These are phyloP conservation scores for Alaudala cheleensis DNA, from an alignment of 2,113 vertebrate genomes.

Conservation along the genomic window DNA sequence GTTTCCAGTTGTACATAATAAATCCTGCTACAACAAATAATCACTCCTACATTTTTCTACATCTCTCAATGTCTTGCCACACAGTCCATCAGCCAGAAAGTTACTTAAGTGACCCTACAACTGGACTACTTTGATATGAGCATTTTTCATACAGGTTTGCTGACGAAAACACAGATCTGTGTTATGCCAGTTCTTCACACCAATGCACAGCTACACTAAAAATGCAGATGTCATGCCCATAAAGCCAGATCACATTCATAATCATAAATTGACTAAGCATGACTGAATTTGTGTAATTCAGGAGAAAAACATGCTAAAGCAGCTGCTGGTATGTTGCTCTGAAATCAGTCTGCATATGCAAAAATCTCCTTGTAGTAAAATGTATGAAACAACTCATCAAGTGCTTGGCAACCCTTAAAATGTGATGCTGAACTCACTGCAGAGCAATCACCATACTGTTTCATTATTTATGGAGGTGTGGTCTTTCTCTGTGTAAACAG, in stretches of 20 bases:
- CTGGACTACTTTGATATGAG: background rate
- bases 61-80: background rate
- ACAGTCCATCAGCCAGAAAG: background rate
- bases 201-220: background rate
- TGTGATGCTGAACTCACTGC: background rate
- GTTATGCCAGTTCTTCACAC: background rate
- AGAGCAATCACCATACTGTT: slow-evolving; percentile 1
- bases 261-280: background rate
- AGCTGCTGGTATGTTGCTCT: background rate
- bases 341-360: background rate
- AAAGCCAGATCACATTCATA: background rate
- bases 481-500: background rate
- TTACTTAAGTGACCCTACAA: background rate
- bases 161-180: background rate
- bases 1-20: background rate
- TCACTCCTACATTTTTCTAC: background rate
- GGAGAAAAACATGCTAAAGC: background rate
- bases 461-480: slow-evolving; percentile 63
- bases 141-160: background rate
- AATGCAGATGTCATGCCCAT: background rate
- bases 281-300: background rate
- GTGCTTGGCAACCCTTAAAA: background rate
- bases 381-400: background rate
- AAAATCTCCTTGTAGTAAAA: background rate
- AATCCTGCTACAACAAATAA: background rate